These are phyloP conservation scores for Agrenia bidenticulata DNA, from an alignment of 2,888 invertebrate genomes.

Conservation along the genomic window DNA sequence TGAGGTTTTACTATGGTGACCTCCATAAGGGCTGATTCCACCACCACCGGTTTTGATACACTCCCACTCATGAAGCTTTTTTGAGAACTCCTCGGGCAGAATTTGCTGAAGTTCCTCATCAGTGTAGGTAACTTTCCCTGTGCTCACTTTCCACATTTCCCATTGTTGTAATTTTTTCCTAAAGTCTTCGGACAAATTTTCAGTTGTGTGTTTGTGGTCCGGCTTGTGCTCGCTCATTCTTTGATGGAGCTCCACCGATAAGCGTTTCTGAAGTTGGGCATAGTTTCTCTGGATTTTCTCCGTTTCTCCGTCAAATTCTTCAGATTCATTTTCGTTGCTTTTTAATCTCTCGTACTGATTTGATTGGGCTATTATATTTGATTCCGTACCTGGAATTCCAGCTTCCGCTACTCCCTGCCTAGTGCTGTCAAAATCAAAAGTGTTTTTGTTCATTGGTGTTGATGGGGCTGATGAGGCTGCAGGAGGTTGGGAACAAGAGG, in stretches of 20 bases:
- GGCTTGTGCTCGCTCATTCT: constrained; percentile 31
- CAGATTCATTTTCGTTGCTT: not conserved
- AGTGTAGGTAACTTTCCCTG: constrained; percentile 54
- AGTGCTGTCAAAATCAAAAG: constrained; percentile 41
- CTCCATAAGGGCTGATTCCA: not conserved
- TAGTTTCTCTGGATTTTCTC: constrained; percentile 47
- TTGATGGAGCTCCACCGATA: constrained; percentile 46
- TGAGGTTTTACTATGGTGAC: constrained; percentile 1
- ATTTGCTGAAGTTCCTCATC: constrained; percentile 60
- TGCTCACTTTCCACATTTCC: constrained; percentile 67
- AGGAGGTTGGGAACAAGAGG: not conserved
- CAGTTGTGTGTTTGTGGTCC: constrained; percentile 8
- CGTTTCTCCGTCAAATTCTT: constrained; percentile 24
- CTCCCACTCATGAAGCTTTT: constrained; percentile 84
- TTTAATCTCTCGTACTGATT: not conserved
- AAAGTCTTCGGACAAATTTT: constrained; percentile 75
- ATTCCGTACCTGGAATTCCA: not conserved
- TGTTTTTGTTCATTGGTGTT: constrained; percentile 31
- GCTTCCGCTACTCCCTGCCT: too few relatives aligned
- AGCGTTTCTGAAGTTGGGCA: constrained; percentile 41
- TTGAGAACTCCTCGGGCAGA: constrained; percentile 77
- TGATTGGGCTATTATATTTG: not conserved
- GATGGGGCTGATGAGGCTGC: constrained; percentile 32
- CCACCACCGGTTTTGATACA: constrained; percentile 64
- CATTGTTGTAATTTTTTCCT: constrained; percentile 82